phyloP scores from a whole-genome alignment of 2,113 vertebrate genomes.

The Calidris pygmaea region DNA sequence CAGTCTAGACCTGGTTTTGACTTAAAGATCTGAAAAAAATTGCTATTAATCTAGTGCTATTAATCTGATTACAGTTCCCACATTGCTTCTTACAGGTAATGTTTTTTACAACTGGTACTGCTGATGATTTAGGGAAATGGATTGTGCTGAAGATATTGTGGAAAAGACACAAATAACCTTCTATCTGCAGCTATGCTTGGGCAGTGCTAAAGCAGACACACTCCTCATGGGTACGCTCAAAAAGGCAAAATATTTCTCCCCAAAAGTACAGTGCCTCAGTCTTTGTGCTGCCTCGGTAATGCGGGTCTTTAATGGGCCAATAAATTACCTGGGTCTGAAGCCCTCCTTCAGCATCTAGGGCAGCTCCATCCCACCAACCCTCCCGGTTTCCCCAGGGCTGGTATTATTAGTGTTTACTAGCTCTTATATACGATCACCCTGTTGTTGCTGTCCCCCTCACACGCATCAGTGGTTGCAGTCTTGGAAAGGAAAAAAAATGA shows the following conservation, averaged over 20 bases:
- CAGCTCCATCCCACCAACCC: background rate
- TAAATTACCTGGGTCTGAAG: background rate
- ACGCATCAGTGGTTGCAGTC: background rate
- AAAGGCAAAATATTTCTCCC: background rate
- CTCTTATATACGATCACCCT: background rate
- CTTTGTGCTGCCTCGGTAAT: background rate
- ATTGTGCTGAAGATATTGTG: background rate
- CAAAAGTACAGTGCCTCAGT: background rate
- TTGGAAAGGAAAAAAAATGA: background rate
- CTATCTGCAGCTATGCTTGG: background rate
- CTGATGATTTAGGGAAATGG: background rate
- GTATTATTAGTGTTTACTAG: background rate
- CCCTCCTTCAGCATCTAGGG: background rate
- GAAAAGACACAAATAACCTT: background rate
- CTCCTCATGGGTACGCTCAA: background rate
- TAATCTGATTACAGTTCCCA: background rate
- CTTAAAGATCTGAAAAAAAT: background rate
- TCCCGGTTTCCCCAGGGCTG: background rate
- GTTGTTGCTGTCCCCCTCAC: background rate
- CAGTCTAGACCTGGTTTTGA: background rate
- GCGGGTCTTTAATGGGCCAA: background rate
- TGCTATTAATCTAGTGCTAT: background rate
- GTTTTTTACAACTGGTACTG: background rate
- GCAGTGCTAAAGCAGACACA: background rate
- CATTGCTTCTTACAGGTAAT: background rate